Evolutionary conservation across 2,797 vertebrate genomes (phyloP).

Genomic region (Octomys mimax): DNA sequence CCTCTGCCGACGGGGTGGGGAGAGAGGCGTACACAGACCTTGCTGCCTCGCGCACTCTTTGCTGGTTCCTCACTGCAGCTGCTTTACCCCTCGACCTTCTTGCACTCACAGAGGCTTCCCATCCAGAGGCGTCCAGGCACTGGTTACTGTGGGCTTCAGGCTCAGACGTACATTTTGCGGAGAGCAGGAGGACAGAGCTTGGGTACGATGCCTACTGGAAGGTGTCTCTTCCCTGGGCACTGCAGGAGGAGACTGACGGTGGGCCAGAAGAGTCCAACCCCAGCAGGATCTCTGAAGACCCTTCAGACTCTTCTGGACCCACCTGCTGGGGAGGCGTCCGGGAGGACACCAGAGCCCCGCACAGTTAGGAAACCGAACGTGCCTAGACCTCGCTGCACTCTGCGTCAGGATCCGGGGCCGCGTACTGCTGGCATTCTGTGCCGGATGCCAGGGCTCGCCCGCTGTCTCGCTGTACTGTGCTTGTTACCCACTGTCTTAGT

Average conservation of each 20-base stretch:
- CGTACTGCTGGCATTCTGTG: not conserved
- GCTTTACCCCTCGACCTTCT: not conserved
- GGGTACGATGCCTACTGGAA: not conserved
- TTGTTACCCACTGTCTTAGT: not conserved
- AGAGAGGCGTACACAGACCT: not conserved
- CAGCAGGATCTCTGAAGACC: not conserved
- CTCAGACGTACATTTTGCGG: slow-evolving; percentile 8
- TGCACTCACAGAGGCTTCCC: not conserved
- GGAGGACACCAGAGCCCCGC: not conserved
- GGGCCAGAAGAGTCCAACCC: not conserved
- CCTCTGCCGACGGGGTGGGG: not conserved
- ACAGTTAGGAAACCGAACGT: not conserved
- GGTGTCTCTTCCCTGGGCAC: not conserved
- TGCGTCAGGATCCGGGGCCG: not conserved
- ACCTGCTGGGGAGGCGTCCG: no score
- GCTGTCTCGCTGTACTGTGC: not conserved
- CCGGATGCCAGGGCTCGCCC: not conserved
- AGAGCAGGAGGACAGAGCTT: not conserved
- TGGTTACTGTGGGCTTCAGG: not conserved
- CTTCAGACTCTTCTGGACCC: not conserved
- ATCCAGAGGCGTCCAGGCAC: not conserved
- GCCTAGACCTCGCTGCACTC: not conserved
- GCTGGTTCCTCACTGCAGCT: not conserved
- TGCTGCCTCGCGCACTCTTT: not conserved
- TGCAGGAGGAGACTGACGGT: not conserved